Evolutionary conservation across 2,113 vertebrate species (phyloP).

Genomic region (Mesembrinibis cayennensis): DNA sequence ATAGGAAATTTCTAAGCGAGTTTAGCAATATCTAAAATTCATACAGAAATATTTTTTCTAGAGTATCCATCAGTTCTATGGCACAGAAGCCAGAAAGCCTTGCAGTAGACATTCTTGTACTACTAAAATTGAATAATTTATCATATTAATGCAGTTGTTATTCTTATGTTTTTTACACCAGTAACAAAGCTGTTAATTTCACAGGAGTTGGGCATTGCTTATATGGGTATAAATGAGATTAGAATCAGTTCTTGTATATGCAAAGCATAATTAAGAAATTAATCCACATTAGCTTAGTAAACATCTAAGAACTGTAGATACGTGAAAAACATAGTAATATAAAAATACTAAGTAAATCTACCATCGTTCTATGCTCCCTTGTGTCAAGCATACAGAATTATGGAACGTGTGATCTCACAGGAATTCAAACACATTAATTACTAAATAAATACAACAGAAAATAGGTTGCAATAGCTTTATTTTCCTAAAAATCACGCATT

Average conservation of each 20-base stretch:
- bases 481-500: constrained; percentile 30
- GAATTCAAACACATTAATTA: constrained; percentile 68
- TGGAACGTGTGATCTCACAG: constrained; percentile 40
- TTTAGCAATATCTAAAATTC: background rate
- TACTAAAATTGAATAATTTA: background rate
- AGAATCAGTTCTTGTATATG: background rate
- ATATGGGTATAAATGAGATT: background rate
- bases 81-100: background rate
- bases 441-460: constrained; percentile 48
- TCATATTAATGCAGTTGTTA: background rate
- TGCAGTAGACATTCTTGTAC: background rate
- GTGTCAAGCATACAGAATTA: constrained; percentile 16
- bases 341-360: background rate
- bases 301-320: background rate
- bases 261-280: background rate
- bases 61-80: background rate
- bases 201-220: background rate
- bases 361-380: constrained; percentile 16
- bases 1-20: background rate
- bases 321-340: background rate
- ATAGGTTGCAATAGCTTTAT: background rate
- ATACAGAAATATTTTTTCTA: background rate
- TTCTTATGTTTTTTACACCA: background rate
- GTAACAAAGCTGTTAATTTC: background rate
- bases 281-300: background rate